Percentiles rank a stretch among this genome's conserved stretches.
phyloP scores from a whole-genome alignment of 2,888 invertebrate species.

The Gnatocerus cornutus region DNA sequence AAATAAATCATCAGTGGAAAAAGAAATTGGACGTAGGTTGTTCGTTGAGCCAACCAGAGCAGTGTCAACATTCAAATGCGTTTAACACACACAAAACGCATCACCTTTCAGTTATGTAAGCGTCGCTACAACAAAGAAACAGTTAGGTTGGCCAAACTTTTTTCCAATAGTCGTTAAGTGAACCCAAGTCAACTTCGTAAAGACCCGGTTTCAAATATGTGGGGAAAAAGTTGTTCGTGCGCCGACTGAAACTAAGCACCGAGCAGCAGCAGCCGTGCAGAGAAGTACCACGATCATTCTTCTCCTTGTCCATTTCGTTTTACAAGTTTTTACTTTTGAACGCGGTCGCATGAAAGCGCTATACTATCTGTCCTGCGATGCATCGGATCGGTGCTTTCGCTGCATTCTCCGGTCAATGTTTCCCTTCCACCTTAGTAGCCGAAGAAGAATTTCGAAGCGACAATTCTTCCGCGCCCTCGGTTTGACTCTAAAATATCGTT shows the following conservation, averaged over 20 bases:
- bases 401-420: conserved; percentile 41
- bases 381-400: conserved; percentile 38
- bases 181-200: conserved; percentile 55
- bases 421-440: conserved; percentile 46
- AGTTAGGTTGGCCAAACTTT: conserved; percentile 55
- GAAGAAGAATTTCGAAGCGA: conserved; percentile 53
- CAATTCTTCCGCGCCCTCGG: conserved; percentile 49
- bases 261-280: conserved; percentile 9
- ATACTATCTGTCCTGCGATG: conserved; percentile 53
- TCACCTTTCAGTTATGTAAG: conserved; percentile 38
- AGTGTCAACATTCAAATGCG: conserved; percentile 24
- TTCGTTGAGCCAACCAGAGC: not conserved
- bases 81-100: conserved; percentile 27
- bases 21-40: conserved; percentile 23
- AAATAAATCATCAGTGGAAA: conserved; percentile 28
- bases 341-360: conserved; percentile 53
- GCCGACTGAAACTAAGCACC: conserved; percentile 53
- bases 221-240: conserved; percentile 59
- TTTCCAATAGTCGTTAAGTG: conserved; percentile 54
- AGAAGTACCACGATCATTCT: conserved; percentile 52
- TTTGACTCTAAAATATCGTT: conserved; percentile 42
- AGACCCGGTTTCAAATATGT: conserved; percentile 59
- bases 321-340: conserved; percentile 61
- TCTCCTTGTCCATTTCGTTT: conserved; percentile 58
- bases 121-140: conserved; percentile 49